phyloP scores from a whole-genome alignment of 2,888 invertebrate genomes.

The Caenorhabditis panamensis region DNA sequence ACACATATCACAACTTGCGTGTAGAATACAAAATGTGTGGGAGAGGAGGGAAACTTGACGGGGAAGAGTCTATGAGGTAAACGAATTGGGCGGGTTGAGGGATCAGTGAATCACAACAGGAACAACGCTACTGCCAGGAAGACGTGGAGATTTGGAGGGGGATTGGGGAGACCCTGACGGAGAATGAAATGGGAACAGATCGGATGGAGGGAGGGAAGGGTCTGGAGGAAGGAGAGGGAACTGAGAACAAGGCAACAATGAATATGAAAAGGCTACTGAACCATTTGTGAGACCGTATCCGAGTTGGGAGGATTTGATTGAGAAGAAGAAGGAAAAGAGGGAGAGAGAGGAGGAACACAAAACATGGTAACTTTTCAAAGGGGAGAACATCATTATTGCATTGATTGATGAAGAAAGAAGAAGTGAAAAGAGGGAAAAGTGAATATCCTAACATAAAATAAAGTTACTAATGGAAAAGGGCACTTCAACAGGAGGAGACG shows the following conservation, averaged over 20 bases:
- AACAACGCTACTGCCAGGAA: constrained; percentile 19
- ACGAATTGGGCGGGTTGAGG: constrained; percentile 21
- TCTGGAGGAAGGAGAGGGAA: constrained; percentile 15
- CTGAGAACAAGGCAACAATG: constrained; percentile 30
- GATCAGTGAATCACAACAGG: constrained; percentile 15
- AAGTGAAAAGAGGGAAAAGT: constrained; percentile 21
- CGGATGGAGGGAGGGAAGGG: constrained; percentile 3
- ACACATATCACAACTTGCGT: constrained; percentile 57
- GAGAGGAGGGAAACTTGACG: constrained; percentile 10
- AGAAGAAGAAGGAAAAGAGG: background rate
- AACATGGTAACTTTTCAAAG: constrained; percentile 38
- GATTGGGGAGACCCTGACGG: constrained; percentile 42
- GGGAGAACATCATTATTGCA: constrained; percentile 39
- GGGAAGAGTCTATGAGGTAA: constrained; percentile 2
- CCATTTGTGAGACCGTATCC: constrained; percentile 38
- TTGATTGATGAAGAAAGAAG: background rate
- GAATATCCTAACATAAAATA: constrained; percentile 49
- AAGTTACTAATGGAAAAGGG: constrained; percentile 47
- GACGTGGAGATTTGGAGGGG: constrained; percentile 25
- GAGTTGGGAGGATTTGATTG: background rate
- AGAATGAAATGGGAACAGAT: constrained; percentile 33
- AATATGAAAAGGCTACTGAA: constrained; percentile 50
- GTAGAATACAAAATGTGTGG: constrained; percentile 38
- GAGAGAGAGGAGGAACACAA: constrained; percentile 14
- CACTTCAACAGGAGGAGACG: constrained; percentile 8